A percentile compares a stretch with the other conserved stretches of the same genome.
phyloP scores from a whole-genome alignment of 2,113 vertebrate genomes.

The Microcebus murinus region DNA sequence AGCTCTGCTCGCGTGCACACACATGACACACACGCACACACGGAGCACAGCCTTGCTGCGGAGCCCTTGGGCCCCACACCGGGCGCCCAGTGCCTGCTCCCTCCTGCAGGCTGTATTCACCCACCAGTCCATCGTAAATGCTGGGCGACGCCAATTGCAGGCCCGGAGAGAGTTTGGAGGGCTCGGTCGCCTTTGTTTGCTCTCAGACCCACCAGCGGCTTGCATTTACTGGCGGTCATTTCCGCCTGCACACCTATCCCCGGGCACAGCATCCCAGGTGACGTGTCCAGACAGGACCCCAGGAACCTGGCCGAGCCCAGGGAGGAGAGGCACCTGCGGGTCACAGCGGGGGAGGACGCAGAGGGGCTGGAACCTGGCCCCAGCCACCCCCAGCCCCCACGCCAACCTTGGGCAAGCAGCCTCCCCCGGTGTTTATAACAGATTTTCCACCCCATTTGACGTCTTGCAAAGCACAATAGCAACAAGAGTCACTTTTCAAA shows the following conservation, averaged over 20 bases:
- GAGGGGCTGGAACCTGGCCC: neutral
- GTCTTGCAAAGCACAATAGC: slow-evolving; percentile 25
- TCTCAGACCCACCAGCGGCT: neutral
- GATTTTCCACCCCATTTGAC: neutral
- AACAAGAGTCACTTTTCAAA: slow-evolving; percentile 66
- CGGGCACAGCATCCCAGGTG: fast-evolving
- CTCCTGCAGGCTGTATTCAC: fast-evolving
- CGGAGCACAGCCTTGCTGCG: neutral
- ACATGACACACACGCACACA: neutral
- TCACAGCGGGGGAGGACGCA: neutral
- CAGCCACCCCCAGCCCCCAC: fast-evolving
- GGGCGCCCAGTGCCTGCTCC: neutral
- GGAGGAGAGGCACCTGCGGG: neutral
- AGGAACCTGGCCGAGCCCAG: neutral
- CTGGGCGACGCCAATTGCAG: fast-evolving
- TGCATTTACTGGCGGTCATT: fast-evolving
- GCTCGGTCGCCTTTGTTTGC: fast-evolving
- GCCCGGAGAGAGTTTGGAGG: fast-evolving
- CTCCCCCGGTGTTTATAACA: fast-evolving
- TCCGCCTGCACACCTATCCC: too few relatives aligned
- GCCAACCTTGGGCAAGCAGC: fast-evolving
- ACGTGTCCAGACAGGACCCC: fast-evolving
- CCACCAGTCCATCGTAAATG: fast-evolving
- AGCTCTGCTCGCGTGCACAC: neutral
- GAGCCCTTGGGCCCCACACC: fast-evolving